These are phyloP conservation scores for Mechanitis mazaeus DNA, from an alignment of 2,888 invertebrate genomes.

Conservation along the genomic window DNA sequence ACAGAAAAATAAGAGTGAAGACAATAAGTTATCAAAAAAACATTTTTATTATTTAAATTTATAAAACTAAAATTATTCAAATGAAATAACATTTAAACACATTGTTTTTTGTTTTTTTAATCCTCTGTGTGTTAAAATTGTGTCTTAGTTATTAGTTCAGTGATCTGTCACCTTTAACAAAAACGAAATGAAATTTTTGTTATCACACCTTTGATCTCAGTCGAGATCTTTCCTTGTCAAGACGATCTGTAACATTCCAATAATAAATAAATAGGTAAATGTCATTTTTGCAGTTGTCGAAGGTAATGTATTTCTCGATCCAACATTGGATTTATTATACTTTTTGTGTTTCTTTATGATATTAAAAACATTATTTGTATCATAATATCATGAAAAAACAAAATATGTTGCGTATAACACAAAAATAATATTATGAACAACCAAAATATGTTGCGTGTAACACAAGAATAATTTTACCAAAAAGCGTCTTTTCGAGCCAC, in stretches of 20 bases:
- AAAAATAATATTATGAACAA: too few relatives aligned
- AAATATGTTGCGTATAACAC: too few relatives aligned
- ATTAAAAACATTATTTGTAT: too few relatives aligned
- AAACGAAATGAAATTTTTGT: constrained; percentile 12
- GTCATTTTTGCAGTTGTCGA: neutral
- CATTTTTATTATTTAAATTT: neutral
- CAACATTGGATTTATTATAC: neutral
- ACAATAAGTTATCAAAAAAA: too few relatives aligned
- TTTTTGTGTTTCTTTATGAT: too few relatives aligned
- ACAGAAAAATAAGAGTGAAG: too few relatives aligned
- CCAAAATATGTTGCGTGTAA: too few relatives aligned
- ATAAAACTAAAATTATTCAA: neutral
- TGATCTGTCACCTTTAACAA: constrained; percentile 4
- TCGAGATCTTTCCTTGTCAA: constrained; percentile 20
- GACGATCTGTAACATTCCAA: constrained; percentile 21
- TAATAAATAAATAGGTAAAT: constrained; percentile 12
- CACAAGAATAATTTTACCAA: too few relatives aligned
- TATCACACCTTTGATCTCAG: constrained; percentile 17
- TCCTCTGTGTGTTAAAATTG: neutral
- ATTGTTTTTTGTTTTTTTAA: neutral
- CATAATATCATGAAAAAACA: too few relatives aligned
- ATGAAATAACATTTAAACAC: neutral
- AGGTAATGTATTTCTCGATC: neutral
- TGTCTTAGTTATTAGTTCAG: neutral
- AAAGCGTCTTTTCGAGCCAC: too few relatives aligned